Base-by-base conservation (phyloP, 2,797 vertebrate genomes). In the Ptychobarbus kaznakovi region DNA sequence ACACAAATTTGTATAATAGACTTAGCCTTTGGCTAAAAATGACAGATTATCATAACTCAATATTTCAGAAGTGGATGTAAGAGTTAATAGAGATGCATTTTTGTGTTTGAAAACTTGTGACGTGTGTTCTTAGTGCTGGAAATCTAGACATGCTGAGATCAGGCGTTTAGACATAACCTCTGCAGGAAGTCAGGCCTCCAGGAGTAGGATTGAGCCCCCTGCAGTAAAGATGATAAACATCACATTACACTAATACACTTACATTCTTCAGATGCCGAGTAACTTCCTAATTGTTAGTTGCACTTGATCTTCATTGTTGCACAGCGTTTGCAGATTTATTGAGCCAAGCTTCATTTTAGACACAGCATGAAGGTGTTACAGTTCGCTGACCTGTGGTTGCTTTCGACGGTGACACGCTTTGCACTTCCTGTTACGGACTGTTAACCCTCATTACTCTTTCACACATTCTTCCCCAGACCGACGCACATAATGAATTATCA, bases 381-480 rank as follows among this genome's bases (percentile, higher is more conserved):
- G 44, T 75, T 42, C 15, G 53, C 76, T 81, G 18, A 20, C 22
- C 63, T 76, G 42, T 10, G 68, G 56, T 53, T 61, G n/a, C 66
- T 53, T 44, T 82, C 32, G 46, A 22, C 38, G 8, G 77, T 75
- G 70, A 87, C 53, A 81, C 79, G 10, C 49, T 81, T 77, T 69
- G 65, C 73, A 85, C 79, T 85, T 74, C 68, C 84, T 87, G 79
- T 82, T 81, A 81, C 56, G 63, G 70, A 46, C 42, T 22, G 72
- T 84, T 85, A 81, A 82, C 82, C 86, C 79, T 87, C 72, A 87
- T 84, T 81, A 81, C 86, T 81, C 82, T 68, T 84, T 69, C 42
- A 42, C 86, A 87, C 83, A 65, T 87, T 73, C 78, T 84, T 65
- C 72, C 46, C 15, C 40, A 72, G 44, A 44, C 78, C 53, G 80